These are phyloP conservation scores for Drosophila nr. perissopoda DNA, from an alignment of 2,888 invertebrate genomes.

Conservation along the genomic window DNA sequence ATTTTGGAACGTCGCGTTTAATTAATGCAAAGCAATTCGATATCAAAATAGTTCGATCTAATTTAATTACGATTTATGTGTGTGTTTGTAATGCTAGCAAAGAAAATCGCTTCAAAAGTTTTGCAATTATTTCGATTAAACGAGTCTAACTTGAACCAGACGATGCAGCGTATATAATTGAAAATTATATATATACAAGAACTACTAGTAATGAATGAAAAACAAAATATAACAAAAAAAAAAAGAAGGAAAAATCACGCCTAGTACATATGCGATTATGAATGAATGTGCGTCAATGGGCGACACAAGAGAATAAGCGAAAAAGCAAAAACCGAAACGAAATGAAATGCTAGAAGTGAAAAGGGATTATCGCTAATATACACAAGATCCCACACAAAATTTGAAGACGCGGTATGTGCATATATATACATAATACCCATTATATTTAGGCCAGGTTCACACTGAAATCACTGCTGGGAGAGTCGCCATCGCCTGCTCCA, in stretches of 20 bases:
- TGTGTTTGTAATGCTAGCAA: conserved; percentile 35
- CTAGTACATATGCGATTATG: conserved; percentile 3
- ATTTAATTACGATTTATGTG: conserved; percentile 51
- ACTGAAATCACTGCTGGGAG: conserved; percentile 49
- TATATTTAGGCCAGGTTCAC: conserved; percentile 20
- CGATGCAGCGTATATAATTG: conserved; percentile 70
- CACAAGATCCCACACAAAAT: neutral
- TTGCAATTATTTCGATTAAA: conserved; percentile 50
- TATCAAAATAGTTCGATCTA: conserved; percentile 60
- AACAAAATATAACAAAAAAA: neutral
- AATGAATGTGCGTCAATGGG: conserved; percentile 12
- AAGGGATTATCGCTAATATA: neutral
- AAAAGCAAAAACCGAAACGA: neutral
- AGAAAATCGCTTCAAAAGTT: conserved; percentile 73
- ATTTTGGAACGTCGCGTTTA: conserved; percentile 19
- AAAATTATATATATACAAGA: conserved; percentile 70
- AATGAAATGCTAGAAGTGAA: neutral
- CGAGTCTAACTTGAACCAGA: conserved; percentile 70
- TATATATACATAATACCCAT: conserved; percentile 15
- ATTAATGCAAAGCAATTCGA: conserved; percentile 64
- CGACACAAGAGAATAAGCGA: neutral
- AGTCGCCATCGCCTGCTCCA: conserved; percentile 10
- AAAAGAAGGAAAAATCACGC: neutral
- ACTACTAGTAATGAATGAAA: conserved; percentile 9
- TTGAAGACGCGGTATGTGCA: conserved; percentile 24